A percentile compares a stretch with the other conserved stretches of the same genome.
phyloP scores from a whole-genome alignment of 2,113 vertebrate genomes.

The Petrocephalus microphthalmus region DNA sequence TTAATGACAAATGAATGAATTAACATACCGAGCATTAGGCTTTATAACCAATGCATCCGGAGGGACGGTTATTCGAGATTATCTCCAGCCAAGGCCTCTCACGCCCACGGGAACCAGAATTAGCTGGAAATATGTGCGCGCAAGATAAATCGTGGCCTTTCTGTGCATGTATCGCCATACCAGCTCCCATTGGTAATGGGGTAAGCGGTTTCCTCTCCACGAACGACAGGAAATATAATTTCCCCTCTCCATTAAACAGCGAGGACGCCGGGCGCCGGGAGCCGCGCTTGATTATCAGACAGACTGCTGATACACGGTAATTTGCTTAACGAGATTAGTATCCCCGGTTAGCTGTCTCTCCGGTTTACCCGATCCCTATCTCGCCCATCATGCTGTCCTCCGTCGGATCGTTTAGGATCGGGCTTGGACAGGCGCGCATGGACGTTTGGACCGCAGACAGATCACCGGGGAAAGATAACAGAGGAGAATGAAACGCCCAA shows the following conservation, averaged over 20 bases:
- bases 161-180: background rate
- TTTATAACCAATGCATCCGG: background rate
- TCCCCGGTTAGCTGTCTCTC: conserved; percentile 42
- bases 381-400: conserved; percentile 19
- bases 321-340: conserved; percentile 61
- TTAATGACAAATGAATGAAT: background rate
- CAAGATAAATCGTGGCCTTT: background rate
- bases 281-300: conserved; percentile 55
- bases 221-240: conserved; percentile 22
- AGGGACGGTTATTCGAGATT: background rate
- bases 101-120: background rate
- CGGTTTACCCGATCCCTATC: conserved; percentile 40
- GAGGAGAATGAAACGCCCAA: background rate
- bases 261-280: conserved; percentile 7
- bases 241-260: conserved; percentile 24
- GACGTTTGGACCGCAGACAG: background rate
- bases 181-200: conserved; percentile 15
- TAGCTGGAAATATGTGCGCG: conserved; percentile 13
- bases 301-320: conserved; percentile 58
- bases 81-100: background rate
- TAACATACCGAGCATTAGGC: background rate
- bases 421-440: background rate
- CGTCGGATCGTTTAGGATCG: background rate
- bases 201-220: conserved; percentile 19
- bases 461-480: background rate